phyloP scores from a whole-genome alignment of 2,797 vertebrate genomes.

The Parauchenoglanis punctatus region DNA sequence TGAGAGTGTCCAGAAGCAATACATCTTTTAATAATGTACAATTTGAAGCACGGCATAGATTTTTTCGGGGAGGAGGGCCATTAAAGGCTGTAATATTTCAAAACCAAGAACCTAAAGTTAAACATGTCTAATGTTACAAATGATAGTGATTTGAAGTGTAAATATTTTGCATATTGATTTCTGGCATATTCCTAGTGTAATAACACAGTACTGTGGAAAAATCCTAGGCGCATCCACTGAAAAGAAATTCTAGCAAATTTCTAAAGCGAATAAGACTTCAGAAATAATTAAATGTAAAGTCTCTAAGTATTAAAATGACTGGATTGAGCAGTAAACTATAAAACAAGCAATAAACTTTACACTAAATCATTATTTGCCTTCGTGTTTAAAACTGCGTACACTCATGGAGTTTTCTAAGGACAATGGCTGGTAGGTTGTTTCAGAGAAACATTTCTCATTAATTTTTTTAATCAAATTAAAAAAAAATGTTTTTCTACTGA shows the following conservation, averaged over 20 bases:
- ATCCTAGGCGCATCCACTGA: too few relatives aligned
- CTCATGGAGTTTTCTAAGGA: neutral
- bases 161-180: neutral
- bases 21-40: constrained; percentile 47
- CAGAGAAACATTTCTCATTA: neutral
- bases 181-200: too few relatives aligned
- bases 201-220: neutral
- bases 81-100: constrained; percentile 12
- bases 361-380: neutral
- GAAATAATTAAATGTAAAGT: neutral
- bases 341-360: neutral
- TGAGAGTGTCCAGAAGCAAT: constrained; percentile 35
- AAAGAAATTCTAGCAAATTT: neutral
- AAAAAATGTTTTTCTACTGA: neutral
- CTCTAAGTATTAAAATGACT: neutral
- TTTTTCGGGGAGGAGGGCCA: neutral
- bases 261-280: neutral
- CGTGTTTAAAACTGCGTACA: neutral
- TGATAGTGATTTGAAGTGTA: neutral
- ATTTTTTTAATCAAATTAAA: too few relatives aligned
- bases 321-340: neutral
- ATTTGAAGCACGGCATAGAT: constrained; percentile 11
- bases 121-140: constrained; percentile 15
- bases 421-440: neutral
- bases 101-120: constrained; percentile 1